Conservation (phyloP, 2,888 invertebrate genomes). For the Portevinia maculata region DNA sequence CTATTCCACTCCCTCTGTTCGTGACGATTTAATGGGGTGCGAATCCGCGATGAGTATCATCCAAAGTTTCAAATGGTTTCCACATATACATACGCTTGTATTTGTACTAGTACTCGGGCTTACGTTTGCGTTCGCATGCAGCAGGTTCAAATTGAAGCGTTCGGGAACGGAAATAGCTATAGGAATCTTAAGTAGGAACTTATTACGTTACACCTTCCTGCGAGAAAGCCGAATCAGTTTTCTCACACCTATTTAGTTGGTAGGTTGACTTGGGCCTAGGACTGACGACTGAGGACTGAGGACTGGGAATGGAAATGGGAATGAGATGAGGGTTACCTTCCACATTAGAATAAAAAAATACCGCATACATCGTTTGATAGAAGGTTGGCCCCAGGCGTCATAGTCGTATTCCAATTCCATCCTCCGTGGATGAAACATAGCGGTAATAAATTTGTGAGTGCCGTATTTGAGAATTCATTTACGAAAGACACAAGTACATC, state of each 20-base stretch:
- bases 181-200: constrained; percentile 71
- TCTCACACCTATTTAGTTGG: constrained; percentile 28
- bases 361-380: constrained; percentile 34
- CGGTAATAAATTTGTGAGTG: constrained; percentile 65
- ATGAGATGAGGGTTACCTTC: constrained; percentile 1
- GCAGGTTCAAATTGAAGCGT: constrained; percentile 46
- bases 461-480: constrained; percentile 71
- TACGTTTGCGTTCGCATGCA: constrained; percentile 27
- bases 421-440: constrained; percentile 18
- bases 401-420: constrained; percentile 26
- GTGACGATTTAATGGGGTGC: constrained; percentile 74
- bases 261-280: background rate
- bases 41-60: constrained; percentile 73
- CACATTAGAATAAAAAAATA: constrained; percentile 69
- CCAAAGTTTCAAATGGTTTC: constrained; percentile 61
- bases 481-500: constrained; percentile 73
- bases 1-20: constrained; percentile 63
- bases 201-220: constrained; percentile 67
- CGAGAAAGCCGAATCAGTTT: constrained; percentile 47
- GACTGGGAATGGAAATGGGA: too few species aligned
- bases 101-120: background rate
- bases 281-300: too few species aligned
- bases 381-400: constrained; percentile 13
- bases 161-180: constrained; percentile 45
- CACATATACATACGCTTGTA: constrained; percentile 1